These are phyloP conservation scores for Phalanger gymnotis DNA, from an alignment of 2,797 vertebrate species.

Conservation along the genomic window DNA sequence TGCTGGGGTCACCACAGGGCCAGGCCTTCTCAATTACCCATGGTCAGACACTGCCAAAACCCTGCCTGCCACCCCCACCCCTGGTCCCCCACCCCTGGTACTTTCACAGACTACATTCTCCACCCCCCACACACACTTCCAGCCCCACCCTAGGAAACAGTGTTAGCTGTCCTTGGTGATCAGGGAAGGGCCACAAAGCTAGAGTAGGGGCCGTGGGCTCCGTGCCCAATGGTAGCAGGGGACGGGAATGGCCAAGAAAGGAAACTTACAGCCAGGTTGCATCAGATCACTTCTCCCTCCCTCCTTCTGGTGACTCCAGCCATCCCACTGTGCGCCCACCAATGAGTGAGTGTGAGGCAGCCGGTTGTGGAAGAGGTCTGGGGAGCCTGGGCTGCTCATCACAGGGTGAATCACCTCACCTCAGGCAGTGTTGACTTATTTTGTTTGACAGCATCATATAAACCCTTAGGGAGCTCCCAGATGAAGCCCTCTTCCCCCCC, in stretches of 20 bases:
- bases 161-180: neutral
- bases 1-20: neutral
- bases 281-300: neutral
- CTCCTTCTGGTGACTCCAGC: neutral
- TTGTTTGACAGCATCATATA: neutral
- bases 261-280: neutral
- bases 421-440: neutral
- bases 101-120: neutral
- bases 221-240: neutral
- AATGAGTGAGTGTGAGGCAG: neutral
- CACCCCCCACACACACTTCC: neutral
- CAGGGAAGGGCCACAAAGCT: neutral
- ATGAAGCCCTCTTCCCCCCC: neutral
- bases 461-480: neutral
- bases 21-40: neutral
- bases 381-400: neutral
- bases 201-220: neutral
- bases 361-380: neutral
- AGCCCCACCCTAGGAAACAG: neutral
- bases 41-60: neutral
- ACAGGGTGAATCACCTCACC: neutral
- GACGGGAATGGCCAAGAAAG: neutral
- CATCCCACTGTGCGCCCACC: neutral
- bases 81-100: neutral
- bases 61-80: neutral